phyloP scores from a whole-genome alignment of 2,888 invertebrate species.

The Oxyteleia sp. region DNA sequence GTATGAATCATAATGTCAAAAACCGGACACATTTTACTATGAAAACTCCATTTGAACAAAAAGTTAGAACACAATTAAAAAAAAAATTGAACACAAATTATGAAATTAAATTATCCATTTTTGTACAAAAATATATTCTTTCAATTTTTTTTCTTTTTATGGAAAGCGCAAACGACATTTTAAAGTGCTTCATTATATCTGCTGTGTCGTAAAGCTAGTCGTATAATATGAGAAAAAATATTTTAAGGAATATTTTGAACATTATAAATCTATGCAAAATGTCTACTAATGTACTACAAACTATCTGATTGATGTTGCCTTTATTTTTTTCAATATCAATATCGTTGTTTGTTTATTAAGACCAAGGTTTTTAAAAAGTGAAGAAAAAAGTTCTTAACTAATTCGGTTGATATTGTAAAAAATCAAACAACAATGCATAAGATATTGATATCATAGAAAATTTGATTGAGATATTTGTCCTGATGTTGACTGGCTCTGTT shows the following conservation, averaged over 20 bases:
- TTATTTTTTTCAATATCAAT: slow-evolving; percentile 18
- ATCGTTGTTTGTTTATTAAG: slow-evolving; percentile 12
- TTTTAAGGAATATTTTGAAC: slow-evolving; percentile 17
- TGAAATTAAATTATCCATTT: slow-evolving; percentile 6
- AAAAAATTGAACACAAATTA: slow-evolving; percentile 2
- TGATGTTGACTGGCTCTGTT: no score
- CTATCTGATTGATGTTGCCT: slow-evolving; percentile 26
- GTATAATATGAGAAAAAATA: slow-evolving; percentile 4
- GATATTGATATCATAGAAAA: no score
- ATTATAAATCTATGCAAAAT: slow-evolving; percentile 27
- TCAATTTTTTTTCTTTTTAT: slow-evolving; percentile 24
- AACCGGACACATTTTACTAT: no score
- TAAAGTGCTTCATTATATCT: slow-evolving; percentile 6
- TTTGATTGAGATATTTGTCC: no score
- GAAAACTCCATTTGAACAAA: no score
- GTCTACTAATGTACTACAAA: slow-evolving; percentile 43
- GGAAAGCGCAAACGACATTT: slow-evolving; percentile 42
- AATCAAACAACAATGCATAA: no score
- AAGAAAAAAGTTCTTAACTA: no score
- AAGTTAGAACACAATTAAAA: no score
- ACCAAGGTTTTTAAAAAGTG: no score
- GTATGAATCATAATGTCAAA: no score
- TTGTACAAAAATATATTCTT: slow-evolving; percentile 34
- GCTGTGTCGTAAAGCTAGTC: not conserved
- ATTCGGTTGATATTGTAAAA: no score